Evolutionary conservation across 1,140 invertebrate species (phyloP).

Genomic region (Nomia melanderi): DNA sequence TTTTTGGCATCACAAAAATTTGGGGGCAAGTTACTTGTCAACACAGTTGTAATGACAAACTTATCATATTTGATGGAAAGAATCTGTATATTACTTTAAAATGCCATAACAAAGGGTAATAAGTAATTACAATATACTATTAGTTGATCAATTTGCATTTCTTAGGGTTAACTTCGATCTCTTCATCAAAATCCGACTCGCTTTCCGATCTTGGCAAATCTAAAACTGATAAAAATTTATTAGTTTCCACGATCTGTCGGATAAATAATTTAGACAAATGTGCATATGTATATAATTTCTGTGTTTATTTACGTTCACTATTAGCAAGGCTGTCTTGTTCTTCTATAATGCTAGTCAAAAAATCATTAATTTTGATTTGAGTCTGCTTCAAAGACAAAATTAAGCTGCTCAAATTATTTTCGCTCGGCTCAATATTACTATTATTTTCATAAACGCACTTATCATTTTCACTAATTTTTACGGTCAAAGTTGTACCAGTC

Average conservation of each 20-base stretch:
- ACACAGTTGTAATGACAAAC: neutral
- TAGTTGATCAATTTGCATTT: slow-evolving; percentile 65
- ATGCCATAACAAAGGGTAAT: neutral
- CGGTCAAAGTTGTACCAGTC: slow-evolving; percentile 44
- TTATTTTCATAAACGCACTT: slow-evolving; percentile 62
- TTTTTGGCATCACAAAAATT: slow-evolving; percentile 16
- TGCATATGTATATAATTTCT: neutral
- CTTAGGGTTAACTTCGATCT: slow-evolving; percentile 61
- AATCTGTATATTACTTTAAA: neutral
- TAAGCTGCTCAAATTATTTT: slow-evolving; percentile 56
- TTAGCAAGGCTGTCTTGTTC: neutral
- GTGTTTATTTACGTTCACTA: slow-evolving; percentile 26
- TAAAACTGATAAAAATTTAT: slow-evolving; percentile 55
- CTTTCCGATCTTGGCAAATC: slow-evolving; percentile 46
- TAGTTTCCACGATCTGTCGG: neutral
- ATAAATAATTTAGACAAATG: neutral
- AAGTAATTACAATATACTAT: slow-evolving; percentile 2
- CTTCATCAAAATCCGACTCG: slow-evolving; percentile 53
- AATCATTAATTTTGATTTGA: slow-evolving; percentile 68
- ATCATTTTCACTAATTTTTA: slow-evolving; percentile 55
- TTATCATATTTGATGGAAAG: neutral
- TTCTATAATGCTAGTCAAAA: slow-evolving; percentile 45
- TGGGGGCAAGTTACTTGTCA: neutral
- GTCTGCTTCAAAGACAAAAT: slow-evolving; percentile 61
- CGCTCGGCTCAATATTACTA: slow-evolving; percentile 14